Percentiles rank a stretch among this genome's conserved stretches.
These are phyloP conservation scores for Micromussa lordhowensis DNA, from an alignment of 92 coral and sea anemone species.

Conservation along the genomic window DNA sequence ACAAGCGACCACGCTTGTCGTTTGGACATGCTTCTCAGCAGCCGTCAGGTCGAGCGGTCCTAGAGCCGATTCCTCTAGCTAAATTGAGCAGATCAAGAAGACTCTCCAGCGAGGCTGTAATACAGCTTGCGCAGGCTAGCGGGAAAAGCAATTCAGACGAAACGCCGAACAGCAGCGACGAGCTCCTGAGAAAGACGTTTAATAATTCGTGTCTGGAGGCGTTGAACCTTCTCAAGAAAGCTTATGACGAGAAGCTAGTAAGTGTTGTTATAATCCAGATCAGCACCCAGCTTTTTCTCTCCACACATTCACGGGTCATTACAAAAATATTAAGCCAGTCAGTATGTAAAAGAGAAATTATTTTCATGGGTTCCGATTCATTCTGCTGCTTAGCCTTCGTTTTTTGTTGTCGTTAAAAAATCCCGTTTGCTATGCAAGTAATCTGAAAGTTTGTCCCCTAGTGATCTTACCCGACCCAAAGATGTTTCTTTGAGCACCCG, in stretches of 20 bases:
- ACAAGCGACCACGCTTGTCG: background rate
- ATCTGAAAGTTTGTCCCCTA: too few relatives aligned
- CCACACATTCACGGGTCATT: too few relatives aligned
- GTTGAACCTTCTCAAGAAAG: slow-evolving; percentile 27
- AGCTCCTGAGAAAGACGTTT: slow-evolving; percentile 16
- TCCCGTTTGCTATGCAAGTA: too few relatives aligned
- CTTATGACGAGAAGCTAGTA: slow-evolving; percentile 37
- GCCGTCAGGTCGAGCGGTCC: slow-evolving; percentile 13
- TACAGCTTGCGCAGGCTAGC: background rate
- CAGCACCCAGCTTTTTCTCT: background rate
- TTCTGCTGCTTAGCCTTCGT: too few relatives aligned
- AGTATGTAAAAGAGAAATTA: too few relatives aligned
- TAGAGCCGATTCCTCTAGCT: slow-evolving; percentile 22
- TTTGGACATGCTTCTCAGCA: background rate
- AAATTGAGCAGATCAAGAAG: slow-evolving; percentile 15
- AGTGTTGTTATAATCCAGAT: background rate
- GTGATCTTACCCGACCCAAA: too few relatives aligned
- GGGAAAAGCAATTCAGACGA: background rate
- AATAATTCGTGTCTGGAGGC: slow-evolving; percentile 37
- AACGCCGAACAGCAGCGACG: slow-evolving; percentile 3
- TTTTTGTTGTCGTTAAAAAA: too few relatives aligned
- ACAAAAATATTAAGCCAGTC: too few relatives aligned
- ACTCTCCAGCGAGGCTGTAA: background rate
- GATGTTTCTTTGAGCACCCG: too few relatives aligned
- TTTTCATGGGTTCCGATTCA: too few relatives aligned